Evolutionary conservation across 2,113 vertebrate species (phyloP), one percentile per base, ranked within the genome.

Genomic region (Beaufortia kweichowensis): DNA sequence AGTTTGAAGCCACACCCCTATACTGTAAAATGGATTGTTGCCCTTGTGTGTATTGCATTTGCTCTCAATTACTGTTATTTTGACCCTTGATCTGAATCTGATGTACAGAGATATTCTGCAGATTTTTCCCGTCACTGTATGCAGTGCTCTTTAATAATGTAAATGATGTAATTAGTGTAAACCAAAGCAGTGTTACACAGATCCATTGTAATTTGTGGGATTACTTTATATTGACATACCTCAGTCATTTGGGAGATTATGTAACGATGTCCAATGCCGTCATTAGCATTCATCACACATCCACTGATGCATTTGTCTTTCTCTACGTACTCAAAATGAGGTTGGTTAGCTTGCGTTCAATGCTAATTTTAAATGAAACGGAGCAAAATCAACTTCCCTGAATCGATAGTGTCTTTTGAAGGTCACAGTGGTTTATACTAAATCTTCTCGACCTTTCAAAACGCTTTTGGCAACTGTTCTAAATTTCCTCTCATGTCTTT

Each of bases 221-320:
- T 74, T 61, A 48, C 26, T 0, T 29, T 43, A 28, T 60, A 21
- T 41, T 71, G 67, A 43, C 61, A 56, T 41, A 8, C 8, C 60
- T 64, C 46, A 29, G 46, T 64, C 65, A 4, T 39, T 3, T 73
- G 10, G 3, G 24, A 48, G 55, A 57, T 28, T 61, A 17, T 6
- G 3, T 21, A 24, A 23, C 21, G 33, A 46, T 61, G 24, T 69
- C 23, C 21, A 59, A 67, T 59, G 50, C 56, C 21, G 53, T 46
- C 26, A 77, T 77, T 60, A 61, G 53, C 17, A 77, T 69, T 69
- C 75, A 12, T 24, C 21, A 60, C 41, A 60, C 65, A 50, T 23
- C 26, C 15, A 14, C 12, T 31, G 56, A 8, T 43, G 15, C 41
- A 61, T 77, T 60, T 48, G 65, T 50, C 55, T 77, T 77, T 6